Base-by-base conservation (phyloP, 92 coral and sea anemone genomes). In the Paragorgia papillata region DNA sequence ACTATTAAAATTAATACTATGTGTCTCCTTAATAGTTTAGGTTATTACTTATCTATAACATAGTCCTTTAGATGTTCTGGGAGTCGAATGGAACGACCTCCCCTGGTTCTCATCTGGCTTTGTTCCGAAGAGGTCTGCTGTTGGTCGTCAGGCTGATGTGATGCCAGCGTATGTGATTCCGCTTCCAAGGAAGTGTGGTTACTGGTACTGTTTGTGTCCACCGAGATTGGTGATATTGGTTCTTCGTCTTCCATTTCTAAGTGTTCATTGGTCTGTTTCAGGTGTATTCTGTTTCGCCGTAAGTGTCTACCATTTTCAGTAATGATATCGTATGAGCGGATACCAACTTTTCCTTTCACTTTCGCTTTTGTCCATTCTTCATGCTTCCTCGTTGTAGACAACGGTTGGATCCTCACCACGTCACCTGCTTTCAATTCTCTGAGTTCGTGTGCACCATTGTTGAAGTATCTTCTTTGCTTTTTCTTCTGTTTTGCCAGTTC, bases 251-350 rank as follows among this genome's bases (percentile, higher is more conserved):
- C 62, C 10, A 28, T 15, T 4, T 56, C 62, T 22, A 56, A 22
- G 33, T 13, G 12, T 22, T 56, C 62, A 3, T 76, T 76, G 50
- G 81, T 56, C 58, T 21, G 43, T 37, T 51, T 41, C 69, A 80
- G 79, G 58, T 80, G 69, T 76, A 71, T 40, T 44, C 73, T 22
- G 67, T 76, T 76, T 59, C 73, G 55, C 70, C 81, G 44, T 39
- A 37, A 20, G 43, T 57, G 80, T 57, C 21, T 50, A 19, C 85
- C 79, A n/a, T 61, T 58, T 69, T 58, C 73, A 3, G 79, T 69
- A 27, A 61, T 22, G 32, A 80, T 71, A 39, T 41, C 69, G 43
- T 69, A 80, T 30, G 79, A 80, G 30, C 84, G 66, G 33, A 80
- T 57, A 8, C 70, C 84, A 40, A 41, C 78, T 70, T 69, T 59